These are phyloP conservation scores for Crotalus viridis DNA, from an alignment of 2,113 vertebrate genomes.

Conservation along the genomic window DNA sequence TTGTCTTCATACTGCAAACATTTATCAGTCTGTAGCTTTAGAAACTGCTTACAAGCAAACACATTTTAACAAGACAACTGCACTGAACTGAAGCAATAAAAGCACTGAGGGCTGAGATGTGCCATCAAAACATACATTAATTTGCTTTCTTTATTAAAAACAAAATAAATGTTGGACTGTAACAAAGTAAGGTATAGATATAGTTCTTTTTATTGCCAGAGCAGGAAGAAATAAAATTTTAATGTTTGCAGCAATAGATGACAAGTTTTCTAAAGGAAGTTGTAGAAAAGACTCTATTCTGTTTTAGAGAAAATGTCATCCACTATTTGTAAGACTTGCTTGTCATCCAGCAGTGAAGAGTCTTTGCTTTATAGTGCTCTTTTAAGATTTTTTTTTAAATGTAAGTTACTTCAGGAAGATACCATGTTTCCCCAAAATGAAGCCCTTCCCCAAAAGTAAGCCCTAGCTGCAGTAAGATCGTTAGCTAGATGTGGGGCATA, in stretches of 20 bases:
- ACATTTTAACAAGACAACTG: conserved; percentile 15
- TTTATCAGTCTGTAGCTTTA: neutral
- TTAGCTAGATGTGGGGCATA: too few relatives aligned
- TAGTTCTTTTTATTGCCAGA: fast-evolving
- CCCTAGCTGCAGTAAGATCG: too few relatives aligned
- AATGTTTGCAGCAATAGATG: neutral
- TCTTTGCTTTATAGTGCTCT: neutral
- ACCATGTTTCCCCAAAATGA: too few relatives aligned
- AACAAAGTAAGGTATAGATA: neutral
- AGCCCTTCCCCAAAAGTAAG: too few relatives aligned
- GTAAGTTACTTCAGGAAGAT: neutral
- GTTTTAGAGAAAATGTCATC: conserved; percentile 18
- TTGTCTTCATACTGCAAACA: conserved; percentile 21
- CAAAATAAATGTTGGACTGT: neutral
- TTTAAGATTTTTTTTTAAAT: conserved; percentile 14
- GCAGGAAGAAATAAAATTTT: conserved; percentile 1
- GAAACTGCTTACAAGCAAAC: neutral
- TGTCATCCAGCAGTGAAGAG: conserved; percentile 6
- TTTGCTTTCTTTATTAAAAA: neutral
- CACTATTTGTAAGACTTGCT: conserved; percentile 1
- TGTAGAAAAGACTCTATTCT: neutral
- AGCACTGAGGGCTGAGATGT: conserved; percentile 15
- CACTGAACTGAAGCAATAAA: neutral
- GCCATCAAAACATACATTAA: neutral
- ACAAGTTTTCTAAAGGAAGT: neutral